Percentiles rank a stretch among this genome's conserved stretches.
Evolutionary conservation across 2,797 vertebrate species (phyloP).

Genomic region (Coccyzus lansbergi): DNA sequence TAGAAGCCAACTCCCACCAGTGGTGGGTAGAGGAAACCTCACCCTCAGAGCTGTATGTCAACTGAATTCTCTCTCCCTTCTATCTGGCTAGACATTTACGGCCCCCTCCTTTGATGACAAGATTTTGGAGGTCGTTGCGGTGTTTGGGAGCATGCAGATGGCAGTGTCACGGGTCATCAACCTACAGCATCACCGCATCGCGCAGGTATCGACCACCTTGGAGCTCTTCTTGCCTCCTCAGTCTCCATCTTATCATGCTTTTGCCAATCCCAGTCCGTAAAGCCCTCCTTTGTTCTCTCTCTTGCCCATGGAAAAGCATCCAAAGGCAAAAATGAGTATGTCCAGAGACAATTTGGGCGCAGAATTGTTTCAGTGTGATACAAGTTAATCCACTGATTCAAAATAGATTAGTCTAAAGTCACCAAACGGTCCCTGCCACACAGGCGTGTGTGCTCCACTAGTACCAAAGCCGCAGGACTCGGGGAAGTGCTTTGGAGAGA

Average conservation of each 20-base stretch:
- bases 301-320: not conserved
- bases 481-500: not conserved
- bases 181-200: conserved; percentile 94
- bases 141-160: conserved; percentile 99
- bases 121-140: conserved; percentile 95
- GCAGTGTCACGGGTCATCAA: conserved; percentile 95
- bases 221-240: not conserved
- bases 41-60: not conserved
- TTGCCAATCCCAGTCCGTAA: not conserved
- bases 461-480: not conserved
- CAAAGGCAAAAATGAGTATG: not conserved
- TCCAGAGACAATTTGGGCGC: not conserved
- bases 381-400: not conserved
- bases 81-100: conserved; percentile 85
- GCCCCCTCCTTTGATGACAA: conserved; percentile 97
- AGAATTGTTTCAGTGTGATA: not conserved
- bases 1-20: not conserved
- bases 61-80: conserved; percentile 1
- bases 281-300: not conserved
- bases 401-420: not conserved
- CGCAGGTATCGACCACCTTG: conserved; percentile 83
- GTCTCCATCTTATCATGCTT: not conserved
- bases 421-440: not conserved
- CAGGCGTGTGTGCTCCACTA: not conserved
- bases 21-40: not conserved